These are phyloP conservation scores for Naja naja DNA, from an alignment of 2,113 vertebrate species.

Conservation along the genomic window DNA sequence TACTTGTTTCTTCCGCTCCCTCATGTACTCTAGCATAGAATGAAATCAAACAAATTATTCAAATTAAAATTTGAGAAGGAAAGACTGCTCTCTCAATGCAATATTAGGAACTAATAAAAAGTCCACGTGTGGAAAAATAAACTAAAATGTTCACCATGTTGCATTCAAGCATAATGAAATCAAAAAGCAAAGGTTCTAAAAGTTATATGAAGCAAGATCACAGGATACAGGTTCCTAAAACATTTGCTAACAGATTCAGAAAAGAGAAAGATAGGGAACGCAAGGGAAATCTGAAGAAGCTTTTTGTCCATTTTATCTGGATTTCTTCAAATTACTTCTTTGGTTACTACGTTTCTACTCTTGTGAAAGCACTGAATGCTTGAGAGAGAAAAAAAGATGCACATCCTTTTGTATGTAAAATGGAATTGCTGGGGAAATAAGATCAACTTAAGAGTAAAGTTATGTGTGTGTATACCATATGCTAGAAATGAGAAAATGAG, in stretches of 20 bases:
- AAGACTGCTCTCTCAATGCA: neutral
- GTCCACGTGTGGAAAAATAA: neutral
- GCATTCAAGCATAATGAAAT: neutral
- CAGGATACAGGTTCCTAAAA: neutral
- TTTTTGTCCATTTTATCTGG: neutral
- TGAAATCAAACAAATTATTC: neutral
- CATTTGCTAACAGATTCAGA: neutral
- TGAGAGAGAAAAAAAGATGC: neutral
- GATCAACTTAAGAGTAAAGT: constrained; percentile 2
- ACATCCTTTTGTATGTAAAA: neutral
- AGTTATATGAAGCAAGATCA: neutral
- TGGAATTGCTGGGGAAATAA: neutral
- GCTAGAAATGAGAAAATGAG: constrained; percentile 11
- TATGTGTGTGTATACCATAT: neutral
- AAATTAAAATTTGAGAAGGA: neutral
- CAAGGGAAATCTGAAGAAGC: neutral
- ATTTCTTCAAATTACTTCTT: neutral
- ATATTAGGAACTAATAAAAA: neutral
- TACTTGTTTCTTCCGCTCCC: neutral
- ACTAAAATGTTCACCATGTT: neutral
- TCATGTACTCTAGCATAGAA: neutral
- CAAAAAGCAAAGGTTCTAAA: neutral
- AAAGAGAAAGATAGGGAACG: neutral
- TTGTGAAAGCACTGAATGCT: neutral
- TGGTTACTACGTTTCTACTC: neutral